These are phyloP conservation scores for Ptyas mucosa DNA, from an alignment of 2,113 vertebrate species.

Conservation along the genomic window DNA sequence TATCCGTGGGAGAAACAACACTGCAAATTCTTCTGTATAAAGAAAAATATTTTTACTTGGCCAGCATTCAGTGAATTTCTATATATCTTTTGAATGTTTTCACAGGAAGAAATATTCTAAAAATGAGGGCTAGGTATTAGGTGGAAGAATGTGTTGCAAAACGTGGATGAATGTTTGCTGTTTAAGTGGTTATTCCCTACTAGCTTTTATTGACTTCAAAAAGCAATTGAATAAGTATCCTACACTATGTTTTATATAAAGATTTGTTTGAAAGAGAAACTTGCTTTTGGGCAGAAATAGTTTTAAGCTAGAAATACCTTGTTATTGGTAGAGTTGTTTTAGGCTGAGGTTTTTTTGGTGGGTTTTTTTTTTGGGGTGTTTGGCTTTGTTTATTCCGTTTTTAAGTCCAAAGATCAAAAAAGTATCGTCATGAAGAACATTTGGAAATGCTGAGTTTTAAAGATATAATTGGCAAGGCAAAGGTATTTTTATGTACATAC, in stretches of 20 bases:
- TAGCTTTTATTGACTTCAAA: constrained; percentile 19
- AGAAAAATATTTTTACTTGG: accelerated
- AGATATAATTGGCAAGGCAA: background rate
- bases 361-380: constrained; percentile 10
- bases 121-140: background rate
- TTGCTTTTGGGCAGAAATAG: background rate
- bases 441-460: constrained; percentile 26
- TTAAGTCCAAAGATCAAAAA: constrained; percentile 32
- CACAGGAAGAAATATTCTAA: background rate
- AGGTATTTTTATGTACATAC: background rate
- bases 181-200: background rate
- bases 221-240: constrained; percentile 21
- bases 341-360: constrained; percentile 6
- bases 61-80: background rate
- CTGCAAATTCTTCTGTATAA: background rate
- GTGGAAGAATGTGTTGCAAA: background rate
- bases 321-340: background rate
- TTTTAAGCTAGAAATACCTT: background rate
- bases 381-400: constrained; percentile 15
- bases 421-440: background rate
- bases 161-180: constrained; percentile 4
- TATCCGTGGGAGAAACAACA: background rate
- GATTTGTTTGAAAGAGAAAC: background rate
- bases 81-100: background rate
- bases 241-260: background rate